phyloP scores from a whole-genome alignment of 2,888 invertebrate species.

The Drosophila setosimentum region DNA sequence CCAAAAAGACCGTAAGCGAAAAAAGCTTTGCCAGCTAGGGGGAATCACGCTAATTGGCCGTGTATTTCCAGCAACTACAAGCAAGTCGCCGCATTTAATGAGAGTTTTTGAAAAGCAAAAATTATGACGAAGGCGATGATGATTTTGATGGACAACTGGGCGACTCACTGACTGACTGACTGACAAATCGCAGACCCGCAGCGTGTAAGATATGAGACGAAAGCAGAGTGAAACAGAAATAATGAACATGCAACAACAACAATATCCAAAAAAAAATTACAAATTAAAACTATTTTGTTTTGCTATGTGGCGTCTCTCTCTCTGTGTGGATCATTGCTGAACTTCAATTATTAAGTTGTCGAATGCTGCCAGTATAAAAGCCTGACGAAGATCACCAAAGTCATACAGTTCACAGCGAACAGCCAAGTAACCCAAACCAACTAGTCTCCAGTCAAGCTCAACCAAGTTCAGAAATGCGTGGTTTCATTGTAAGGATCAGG shows the following conservation, averaged over 20 bases:
- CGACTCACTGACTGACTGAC: conserved; percentile 10
- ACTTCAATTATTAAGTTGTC: conserved; percentile 73
- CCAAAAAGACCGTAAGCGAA: conserved; percentile 20
- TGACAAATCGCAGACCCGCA: conserved; percentile 3
- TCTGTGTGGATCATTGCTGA: conserved; percentile 56
- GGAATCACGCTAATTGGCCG: conserved; percentile 72
- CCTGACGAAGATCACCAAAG: conserved; percentile 45
- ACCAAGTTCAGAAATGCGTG: conserved; percentile 83
- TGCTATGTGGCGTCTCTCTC: conserved; percentile 17
- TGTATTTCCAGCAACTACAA: conserved; percentile 71
- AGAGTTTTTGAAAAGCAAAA: conserved; percentile 62
- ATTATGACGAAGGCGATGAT: conserved; percentile 23
- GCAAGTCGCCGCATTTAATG: conserved; percentile 71
- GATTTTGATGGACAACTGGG: conserved; percentile 18
- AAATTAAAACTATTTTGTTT: conserved; percentile 18
- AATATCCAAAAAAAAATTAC: conserved; percentile 3
- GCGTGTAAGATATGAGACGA: conserved; percentile 38
- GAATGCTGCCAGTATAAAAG: conserved; percentile 76
- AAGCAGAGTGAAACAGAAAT: conserved; percentile 65
- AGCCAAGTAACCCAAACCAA: conserved; percentile 60
- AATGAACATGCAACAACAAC: conserved; percentile 75
- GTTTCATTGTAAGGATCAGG: conserved; percentile 81
- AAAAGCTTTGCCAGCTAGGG: conserved; percentile 32
- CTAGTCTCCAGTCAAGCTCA: conserved; percentile 68
- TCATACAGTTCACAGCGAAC: conserved; percentile 79